phyloP scores from a whole-genome alignment of 2,113 vertebrate species.

The Nycticebus coucang region DNA sequence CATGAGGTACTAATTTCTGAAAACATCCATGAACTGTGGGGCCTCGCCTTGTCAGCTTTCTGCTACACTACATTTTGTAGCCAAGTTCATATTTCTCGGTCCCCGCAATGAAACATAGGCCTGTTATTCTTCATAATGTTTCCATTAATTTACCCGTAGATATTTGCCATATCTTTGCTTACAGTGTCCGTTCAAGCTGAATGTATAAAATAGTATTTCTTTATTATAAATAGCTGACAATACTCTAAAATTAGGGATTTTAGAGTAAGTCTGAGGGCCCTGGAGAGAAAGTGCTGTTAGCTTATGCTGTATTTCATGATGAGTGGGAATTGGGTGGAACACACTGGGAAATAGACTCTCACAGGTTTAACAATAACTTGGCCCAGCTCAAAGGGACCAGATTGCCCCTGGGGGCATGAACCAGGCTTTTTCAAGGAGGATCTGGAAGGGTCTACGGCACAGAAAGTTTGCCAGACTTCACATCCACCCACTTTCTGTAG shows the following conservation, averaged over 20 bases:
- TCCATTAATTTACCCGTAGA: neutral
- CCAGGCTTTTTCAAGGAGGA: neutral
- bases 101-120: neutral
- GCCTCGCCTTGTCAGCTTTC: neutral
- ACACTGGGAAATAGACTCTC: neutral
- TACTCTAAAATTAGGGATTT: neutral
- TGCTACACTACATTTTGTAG: neutral
- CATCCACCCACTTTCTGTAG: neutral
- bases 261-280: neutral
- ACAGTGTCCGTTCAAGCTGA: neutral
- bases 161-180: neutral
- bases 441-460: neutral
- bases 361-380: neutral
- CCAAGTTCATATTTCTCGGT: neutral
- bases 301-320: neutral
- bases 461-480: neutral
- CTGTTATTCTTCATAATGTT: neutral
- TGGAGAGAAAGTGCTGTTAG: neutral
- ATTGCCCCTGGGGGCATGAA: rapidly evolving
- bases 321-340: too few relatives aligned
- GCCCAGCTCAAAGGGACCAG: neutral
- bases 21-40: rapidly evolving
- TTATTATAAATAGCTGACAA: neutral
- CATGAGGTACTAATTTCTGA: neutral
- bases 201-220: neutral